Evolutionary conservation across 2,797 vertebrate species (phyloP).

Genomic region (Chanos chanos): DNA sequence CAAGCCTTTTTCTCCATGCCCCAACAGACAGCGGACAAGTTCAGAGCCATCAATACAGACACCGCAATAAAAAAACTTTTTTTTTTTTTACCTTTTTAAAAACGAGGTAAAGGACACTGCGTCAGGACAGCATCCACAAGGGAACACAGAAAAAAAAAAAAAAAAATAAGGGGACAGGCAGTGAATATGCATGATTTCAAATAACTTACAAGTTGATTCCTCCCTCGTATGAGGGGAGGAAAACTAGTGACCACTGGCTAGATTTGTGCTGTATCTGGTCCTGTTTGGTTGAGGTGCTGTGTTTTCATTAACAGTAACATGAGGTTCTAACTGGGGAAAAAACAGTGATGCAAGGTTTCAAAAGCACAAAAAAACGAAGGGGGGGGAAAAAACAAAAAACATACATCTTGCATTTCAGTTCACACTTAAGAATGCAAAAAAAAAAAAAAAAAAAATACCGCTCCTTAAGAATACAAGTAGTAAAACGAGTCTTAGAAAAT

Average conservation of each 20-base stretch:
- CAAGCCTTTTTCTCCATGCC: conserved; percentile 22
- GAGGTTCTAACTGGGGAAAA: conserved; percentile 19
- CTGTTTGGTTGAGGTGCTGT: conserved; percentile 33
- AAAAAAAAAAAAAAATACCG: conserved; percentile 58
- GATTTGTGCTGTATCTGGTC: conserved; percentile 28
- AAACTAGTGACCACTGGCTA: neutral
- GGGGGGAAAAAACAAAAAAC: neutral
- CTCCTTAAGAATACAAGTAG: conserved; percentile 55
- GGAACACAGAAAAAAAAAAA: conserved; percentile 33
- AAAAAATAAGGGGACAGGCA: conserved; percentile 24
- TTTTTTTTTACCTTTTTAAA: conserved; percentile 39
- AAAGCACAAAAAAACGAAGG: conserved; percentile 15
- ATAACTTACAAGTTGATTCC: conserved; percentile 56
- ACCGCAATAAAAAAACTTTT: conserved; percentile 44
- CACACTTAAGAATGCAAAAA: conserved; percentile 47
- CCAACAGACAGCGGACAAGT: conserved; percentile 3
- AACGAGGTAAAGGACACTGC: conserved; percentile 47
- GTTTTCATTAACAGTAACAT: conserved; percentile 31
- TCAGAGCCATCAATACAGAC: conserved; percentile 35
- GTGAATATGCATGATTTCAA: conserved; percentile 51
- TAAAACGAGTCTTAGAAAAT: conserved; percentile 67
- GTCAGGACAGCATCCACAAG: conserved; percentile 28
- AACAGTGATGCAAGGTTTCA: conserved; percentile 8
- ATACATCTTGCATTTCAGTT: conserved; percentile 32
- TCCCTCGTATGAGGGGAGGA: conserved; percentile 7